phyloP scores from a whole-genome alignment of 2,888 invertebrate genomes.

The Eumacrocentrus americanus region DNA sequence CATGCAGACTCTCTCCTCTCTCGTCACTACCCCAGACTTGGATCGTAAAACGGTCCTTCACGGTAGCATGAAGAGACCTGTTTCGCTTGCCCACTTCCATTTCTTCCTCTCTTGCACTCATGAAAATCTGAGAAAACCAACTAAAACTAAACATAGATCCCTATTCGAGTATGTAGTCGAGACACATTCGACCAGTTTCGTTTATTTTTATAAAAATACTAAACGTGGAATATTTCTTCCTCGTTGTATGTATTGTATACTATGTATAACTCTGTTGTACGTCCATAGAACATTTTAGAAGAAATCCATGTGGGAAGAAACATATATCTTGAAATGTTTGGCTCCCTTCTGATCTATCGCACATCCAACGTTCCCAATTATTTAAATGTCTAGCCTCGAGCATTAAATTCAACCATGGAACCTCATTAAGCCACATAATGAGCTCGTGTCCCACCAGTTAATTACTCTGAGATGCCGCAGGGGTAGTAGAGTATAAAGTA shows the following conservation, averaged over 20 bases:
- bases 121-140: slow-evolving; percentile 49
- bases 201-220: slow-evolving; percentile 12
- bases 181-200: slow-evolving; percentile 9
- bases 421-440: slow-evolving; percentile 14
- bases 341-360: background rate
- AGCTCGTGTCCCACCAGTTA: slow-evolving; percentile 19
- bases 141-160: slow-evolving; percentile 50
- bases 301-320: too few relatives aligned
- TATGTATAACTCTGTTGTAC: too few relatives aligned
- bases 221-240: slow-evolving; percentile 5
- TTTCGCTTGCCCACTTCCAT: slow-evolving; percentile 18
- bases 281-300: too few relatives aligned
- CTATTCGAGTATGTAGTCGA: too few relatives aligned
- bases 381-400: slow-evolving; percentile 18
- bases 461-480: slow-evolving; percentile 11
- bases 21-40: slow-evolving; percentile 10
- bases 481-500: too few relatives aligned
- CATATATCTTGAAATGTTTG: too few relatives aligned
- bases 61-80: slow-evolving; percentile 27
- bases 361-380: slow-evolving; percentile 1
- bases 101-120: too few relatives aligned
- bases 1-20: background rate
- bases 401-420: too few relatives aligned
- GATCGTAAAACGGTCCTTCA: slow-evolving; percentile 35
- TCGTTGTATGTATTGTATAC: too few relatives aligned